Conservation (phyloP, 2,113 vertebrate genomes). For the Channa argus region DNA sequence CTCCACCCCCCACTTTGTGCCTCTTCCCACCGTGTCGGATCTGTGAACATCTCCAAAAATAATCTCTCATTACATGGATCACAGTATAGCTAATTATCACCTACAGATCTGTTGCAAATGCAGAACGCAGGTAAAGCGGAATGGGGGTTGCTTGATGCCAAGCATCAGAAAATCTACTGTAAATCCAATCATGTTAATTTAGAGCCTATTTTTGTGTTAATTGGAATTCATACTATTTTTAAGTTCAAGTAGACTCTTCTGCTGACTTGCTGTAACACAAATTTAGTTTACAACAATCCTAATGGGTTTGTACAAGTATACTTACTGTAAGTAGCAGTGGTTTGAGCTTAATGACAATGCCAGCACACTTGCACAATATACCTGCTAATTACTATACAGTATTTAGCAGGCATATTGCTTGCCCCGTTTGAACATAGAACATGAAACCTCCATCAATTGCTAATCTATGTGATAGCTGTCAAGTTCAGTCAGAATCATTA, state of each 20-base stretch:
- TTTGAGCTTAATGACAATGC: too few relatives aligned
- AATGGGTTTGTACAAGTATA: too few relatives aligned
- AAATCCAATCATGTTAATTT: background rate
- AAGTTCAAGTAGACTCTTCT: background rate
- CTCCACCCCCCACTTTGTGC: background rate
- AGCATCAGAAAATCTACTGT: too few relatives aligned
- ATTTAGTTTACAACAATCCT: too few relatives aligned
- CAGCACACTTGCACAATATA: too few relatives aligned
- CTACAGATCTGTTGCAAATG: constrained; percentile 36
- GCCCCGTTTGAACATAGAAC: too few relatives aligned
- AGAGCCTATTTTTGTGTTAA: background rate
- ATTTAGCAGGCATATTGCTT: too few relatives aligned
- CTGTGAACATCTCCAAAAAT: constrained; percentile 57
- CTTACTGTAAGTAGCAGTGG: too few relatives aligned
- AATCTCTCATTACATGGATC: constrained; percentile 50
- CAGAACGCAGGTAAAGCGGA: constrained; percentile 25
- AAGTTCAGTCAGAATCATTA: too few relatives aligned
- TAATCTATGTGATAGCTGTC: too few relatives aligned
- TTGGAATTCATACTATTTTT: background rate
- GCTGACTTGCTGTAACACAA: background rate
- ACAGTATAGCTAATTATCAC: constrained; percentile 58
- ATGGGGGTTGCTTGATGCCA: background rate
- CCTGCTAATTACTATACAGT: too few relatives aligned
- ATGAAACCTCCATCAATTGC: too few relatives aligned
- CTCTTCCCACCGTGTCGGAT: constrained; percentile 46